Conservation (phyloP, 2,113 vertebrate species). For the Phocoena phocoena region DNA sequence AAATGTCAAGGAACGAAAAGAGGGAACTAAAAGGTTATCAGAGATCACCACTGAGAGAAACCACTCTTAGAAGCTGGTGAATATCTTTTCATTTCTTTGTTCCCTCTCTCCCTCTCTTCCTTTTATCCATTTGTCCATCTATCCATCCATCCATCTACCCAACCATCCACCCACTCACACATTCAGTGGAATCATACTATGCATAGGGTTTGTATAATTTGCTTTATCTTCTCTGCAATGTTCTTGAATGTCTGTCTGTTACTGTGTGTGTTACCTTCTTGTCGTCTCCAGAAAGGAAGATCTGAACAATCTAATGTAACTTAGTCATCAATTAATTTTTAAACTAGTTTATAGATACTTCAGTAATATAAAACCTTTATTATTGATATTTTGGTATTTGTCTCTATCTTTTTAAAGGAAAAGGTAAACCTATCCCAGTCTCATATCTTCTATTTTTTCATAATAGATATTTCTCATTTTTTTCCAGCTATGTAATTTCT, state of each 20-base stretch:
- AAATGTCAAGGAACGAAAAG: not conserved
- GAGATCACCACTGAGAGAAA: not conserved
- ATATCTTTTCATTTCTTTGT: not conserved
- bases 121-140: not conserved
- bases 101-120: too few relatives aligned
- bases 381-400: not conserved
- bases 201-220: not conserved
- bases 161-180: not conserved
- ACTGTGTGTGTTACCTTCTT: not conserved
- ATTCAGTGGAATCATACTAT: not conserved
- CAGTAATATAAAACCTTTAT: not conserved
- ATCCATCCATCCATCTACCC: not conserved
- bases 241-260: not conserved
- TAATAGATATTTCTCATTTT: not conserved
- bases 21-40: not conserved
- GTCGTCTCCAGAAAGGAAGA: not conserved
- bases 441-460: not conserved
- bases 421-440: not conserved
- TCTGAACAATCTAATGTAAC: not conserved
- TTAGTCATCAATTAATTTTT: not conserved
- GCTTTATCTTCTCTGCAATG: not conserved
- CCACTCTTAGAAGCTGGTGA: not conserved
- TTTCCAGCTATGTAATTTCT: not conserved
- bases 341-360: not conserved
- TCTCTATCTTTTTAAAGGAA: not conserved